These are phyloP conservation scores for Lepidurus couesii DNA, from an alignment of 1,140 invertebrate genomes.

Conservation along the genomic window DNA sequence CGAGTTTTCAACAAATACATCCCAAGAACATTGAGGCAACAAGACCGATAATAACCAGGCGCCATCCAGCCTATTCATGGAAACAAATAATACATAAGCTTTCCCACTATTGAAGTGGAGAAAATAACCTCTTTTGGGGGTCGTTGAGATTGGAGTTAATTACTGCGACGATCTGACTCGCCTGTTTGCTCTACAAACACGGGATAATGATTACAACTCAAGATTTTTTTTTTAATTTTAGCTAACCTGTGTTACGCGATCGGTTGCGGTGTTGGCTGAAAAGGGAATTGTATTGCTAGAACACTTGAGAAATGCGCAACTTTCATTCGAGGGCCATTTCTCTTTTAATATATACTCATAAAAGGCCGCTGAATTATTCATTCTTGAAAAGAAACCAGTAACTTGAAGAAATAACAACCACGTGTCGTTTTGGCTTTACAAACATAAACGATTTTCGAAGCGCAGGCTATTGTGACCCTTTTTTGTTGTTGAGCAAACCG, in stretches of 20 bases:
- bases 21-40: constrained; percentile 4
- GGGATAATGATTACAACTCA: neutral
- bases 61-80: neutral
- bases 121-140: neutral
- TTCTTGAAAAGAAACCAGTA: neutral
- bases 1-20: neutral
- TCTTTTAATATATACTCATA: neutral
- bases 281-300: neutral
- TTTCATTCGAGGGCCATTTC: neutral
- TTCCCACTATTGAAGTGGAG: neutral
- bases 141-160: neutral
- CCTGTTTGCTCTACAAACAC: neutral
- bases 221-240: neutral
- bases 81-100: neutral
- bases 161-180: neutral
- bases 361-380: neutral
- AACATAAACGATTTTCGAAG: too few species aligned
- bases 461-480: too few species aligned
- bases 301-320: neutral
- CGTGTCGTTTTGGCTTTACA: too few species aligned
- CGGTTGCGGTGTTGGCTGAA: neutral
- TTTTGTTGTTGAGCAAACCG: too few species aligned
- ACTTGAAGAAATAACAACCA: too few species aligned
- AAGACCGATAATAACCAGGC: neutral
- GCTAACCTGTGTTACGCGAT: neutral